Percentiles rank a stretch among this genome's conserved stretches.
phyloP scores from a whole-genome alignment of 2,113 vertebrate genomes.

The Hymenochirus boettgeri region DNA sequence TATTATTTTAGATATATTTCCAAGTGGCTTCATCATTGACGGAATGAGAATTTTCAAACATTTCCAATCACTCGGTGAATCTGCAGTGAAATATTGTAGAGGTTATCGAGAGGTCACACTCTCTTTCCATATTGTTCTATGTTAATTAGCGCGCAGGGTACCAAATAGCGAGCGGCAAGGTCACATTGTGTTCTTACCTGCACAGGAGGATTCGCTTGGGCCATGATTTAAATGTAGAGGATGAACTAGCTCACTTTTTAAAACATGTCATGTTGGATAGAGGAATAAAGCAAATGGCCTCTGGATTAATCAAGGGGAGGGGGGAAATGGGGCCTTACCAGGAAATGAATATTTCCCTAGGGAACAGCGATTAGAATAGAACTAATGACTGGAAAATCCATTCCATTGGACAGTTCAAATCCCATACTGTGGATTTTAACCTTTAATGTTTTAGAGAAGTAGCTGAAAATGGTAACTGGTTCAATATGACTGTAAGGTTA shows the following conservation, averaged over 20 bases:
- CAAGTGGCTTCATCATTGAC: too few relatives aligned
- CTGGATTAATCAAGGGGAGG: slow-evolving; percentile 18
- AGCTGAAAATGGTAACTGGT: too few relatives aligned
- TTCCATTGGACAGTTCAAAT: slow-evolving; percentile 1
- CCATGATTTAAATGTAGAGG: slow-evolving; percentile 4
- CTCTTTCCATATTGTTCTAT: too few relatives aligned
- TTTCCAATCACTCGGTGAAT: too few relatives aligned
- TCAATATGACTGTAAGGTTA: too few relatives aligned
- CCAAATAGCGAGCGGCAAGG: background rate
- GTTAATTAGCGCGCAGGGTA: background rate
- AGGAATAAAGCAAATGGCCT: slow-evolving; percentile 5
- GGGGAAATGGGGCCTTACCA: background rate
- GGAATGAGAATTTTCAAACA: too few relatives aligned
- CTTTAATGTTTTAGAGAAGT: background rate
- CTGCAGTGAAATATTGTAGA: too few relatives aligned
- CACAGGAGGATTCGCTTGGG: background rate
- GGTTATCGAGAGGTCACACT: too few relatives aligned
- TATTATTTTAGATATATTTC: too few relatives aligned
- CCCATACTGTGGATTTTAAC: slow-evolving; percentile 1
- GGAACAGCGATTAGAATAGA: slow-evolving; percentile 12
- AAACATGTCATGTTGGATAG: slow-evolving; percentile 18
- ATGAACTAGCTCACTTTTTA: background rate
- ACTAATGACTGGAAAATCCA: slow-evolving; percentile 28
- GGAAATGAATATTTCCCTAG: slow-evolving; percentile 11
- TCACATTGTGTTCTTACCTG: background rate